Conservation (phyloP, 1,140 invertebrate genomes). For the Thaumetopoea pityocampa region DNA sequence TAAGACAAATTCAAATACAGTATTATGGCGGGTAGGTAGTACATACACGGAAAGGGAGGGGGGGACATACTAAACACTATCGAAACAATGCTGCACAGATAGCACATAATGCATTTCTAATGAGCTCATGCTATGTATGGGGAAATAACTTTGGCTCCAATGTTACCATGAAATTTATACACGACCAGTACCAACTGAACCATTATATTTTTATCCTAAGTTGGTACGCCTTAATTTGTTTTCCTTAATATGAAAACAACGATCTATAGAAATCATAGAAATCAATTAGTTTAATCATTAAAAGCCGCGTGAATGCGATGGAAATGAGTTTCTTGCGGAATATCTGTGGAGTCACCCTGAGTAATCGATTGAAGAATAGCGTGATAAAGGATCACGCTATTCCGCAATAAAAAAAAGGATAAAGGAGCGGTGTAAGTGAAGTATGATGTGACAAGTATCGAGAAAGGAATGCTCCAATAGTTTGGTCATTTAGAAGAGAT, state of each 20-base stretch:
- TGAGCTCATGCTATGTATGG: conserved; percentile 18
- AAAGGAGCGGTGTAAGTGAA: too few species aligned
- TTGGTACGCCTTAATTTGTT: neutral
- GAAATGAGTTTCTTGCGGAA: too few species aligned
- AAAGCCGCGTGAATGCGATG: too few species aligned
- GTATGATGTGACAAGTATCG: too few species aligned
- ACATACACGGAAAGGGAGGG: conserved; percentile 1
- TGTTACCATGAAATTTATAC: neutral
- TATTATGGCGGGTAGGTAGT: conserved; percentile 3
- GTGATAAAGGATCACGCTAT: too few species aligned
- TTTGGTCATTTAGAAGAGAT: too few species aligned
- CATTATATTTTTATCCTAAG: too few species aligned
- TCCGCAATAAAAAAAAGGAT: too few species aligned
- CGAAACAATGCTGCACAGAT: conserved; percentile 5
- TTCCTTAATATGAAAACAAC: neutral
- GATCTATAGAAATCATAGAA: neutral
- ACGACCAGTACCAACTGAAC: too few species aligned
- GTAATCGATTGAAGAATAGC: too few species aligned
- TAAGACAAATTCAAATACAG: neutral
- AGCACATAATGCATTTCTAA: conserved; percentile 23
- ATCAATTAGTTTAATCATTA: neutral
- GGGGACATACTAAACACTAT: conserved; percentile 4
- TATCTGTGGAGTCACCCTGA: too few species aligned
- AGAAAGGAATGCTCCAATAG: too few species aligned
- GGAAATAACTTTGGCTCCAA: conserved; percentile 1